These are phyloP conservation scores for Pocillopora grandis DNA, from an alignment of 92 coral and sea anemone genomes.

Conservation along the genomic window DNA sequence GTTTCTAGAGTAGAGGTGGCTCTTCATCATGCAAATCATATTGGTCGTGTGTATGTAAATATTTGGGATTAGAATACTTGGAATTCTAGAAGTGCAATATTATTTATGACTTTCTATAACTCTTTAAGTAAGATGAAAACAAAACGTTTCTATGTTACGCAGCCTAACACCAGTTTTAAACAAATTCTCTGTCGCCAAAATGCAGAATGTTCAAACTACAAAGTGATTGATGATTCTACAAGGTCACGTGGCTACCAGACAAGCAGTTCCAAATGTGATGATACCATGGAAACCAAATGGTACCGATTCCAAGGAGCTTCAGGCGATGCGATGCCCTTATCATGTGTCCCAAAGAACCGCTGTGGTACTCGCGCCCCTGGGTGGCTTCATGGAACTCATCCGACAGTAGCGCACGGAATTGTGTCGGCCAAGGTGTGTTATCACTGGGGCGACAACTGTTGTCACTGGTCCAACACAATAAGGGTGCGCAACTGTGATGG, in stretches of 20 bases:
- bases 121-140: too few relatives aligned
- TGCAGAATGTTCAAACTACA: slow-evolving; percentile 1
- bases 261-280: background rate
- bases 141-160: too few relatives aligned
- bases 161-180: background rate
- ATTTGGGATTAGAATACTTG: too few relatives aligned
- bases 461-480: background rate
- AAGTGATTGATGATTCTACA: background rate
- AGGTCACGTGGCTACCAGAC: background rate
- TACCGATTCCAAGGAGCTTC: slow-evolving; percentile 4
- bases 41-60: too few relatives aligned
- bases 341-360: slow-evolving; percentile 18
- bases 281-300: background rate
- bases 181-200: background rate
- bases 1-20: too few relatives aligned
- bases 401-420: background rate
- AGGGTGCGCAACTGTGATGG: slow-evolving; percentile 5
- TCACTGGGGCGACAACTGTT: slow-evolving; percentile 11
- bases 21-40: too few relatives aligned
- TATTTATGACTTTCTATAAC: too few relatives aligned
- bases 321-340: background rate
- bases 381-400: slow-evolving; percentile 9
- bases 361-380: slow-evolving; percentile 11
- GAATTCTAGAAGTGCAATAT: too few relatives aligned
- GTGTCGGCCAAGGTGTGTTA: background rate